phyloP scores from a whole-genome alignment of 2,888 invertebrate species.

The Agrilus mali region DNA sequence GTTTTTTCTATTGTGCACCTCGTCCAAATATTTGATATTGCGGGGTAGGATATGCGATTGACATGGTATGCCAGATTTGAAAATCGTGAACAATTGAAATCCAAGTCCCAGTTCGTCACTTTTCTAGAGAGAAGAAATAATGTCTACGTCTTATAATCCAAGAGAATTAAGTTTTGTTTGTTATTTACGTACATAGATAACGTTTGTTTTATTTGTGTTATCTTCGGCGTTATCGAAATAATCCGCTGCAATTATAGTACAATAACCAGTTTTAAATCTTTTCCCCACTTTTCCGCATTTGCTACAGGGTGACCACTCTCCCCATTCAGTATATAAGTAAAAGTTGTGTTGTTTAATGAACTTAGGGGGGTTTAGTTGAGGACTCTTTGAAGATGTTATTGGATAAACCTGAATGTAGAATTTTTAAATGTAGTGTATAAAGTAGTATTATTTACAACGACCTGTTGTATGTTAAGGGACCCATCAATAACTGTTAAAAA shows the following conservation, averaged over 20 bases:
- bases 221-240: conserved; percentile 1
- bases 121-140: too few relatives aligned
- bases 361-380: conserved; percentile 25
- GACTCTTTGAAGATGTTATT: conserved; percentile 19
- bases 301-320: conserved; percentile 53
- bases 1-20: conserved; percentile 34
- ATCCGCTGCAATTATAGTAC: conserved; percentile 31
- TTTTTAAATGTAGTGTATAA: neutral
- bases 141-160: too few relatives aligned
- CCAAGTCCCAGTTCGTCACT: conserved; percentile 1
- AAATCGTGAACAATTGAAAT: conserved; percentile 30
- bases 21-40: conserved; percentile 28
- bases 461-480: conserved; percentile 21
- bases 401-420: conserved; percentile 22
- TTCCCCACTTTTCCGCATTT: conserved; percentile 45
- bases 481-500: conserved; percentile 40
- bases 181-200: too few relatives aligned
- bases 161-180: too few relatives aligned
- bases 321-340: conserved; percentile 43
- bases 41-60: conserved; percentile 40
- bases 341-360: conserved; percentile 26
- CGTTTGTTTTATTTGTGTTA: neutral
- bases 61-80: conserved; percentile 46
- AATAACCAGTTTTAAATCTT: conserved; percentile 45
- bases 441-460: neutral